phyloP scores from a whole-genome alignment of 2,797 vertebrate genomes.

The Pristis pectinata region DNA sequence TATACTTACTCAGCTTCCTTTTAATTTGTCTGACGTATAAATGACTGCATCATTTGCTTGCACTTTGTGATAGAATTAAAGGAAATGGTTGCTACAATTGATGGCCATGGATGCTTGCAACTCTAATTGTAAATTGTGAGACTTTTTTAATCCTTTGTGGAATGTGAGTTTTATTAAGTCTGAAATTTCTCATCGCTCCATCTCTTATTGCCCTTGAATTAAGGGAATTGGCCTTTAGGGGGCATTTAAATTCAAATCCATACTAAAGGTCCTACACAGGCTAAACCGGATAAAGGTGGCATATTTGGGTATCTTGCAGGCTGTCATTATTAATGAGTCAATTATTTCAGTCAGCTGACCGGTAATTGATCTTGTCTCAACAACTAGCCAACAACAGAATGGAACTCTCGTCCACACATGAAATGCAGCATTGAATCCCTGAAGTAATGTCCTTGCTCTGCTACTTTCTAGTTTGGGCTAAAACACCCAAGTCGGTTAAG shows the following conservation, averaged over 20 bases:
- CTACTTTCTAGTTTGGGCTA: background rate
- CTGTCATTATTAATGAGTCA: no score
- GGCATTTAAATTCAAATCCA: no score
- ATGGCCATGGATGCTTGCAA: background rate
- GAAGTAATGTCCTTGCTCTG: background rate
- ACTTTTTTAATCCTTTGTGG: no score
- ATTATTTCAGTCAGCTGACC: no score
- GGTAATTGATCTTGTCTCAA: no score
- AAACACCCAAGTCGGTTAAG: background rate
- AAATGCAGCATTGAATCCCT: background rate
- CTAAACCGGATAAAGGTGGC: no score
- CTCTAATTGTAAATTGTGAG: background rate
- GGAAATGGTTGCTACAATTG: background rate
- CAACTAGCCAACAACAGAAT: background rate
- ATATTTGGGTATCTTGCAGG: no score
- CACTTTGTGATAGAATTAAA: background rate
- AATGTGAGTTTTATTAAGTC: no score
- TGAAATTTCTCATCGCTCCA: no score
- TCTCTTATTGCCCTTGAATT: no score
- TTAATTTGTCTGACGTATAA: background rate
- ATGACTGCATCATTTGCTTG: background rate
- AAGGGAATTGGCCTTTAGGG: no score
- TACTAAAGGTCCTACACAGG: no score
- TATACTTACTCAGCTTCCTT: constrained; percentile 42
- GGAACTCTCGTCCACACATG: background rate